These are phyloP conservation scores for Lacanobia wlatinum DNA, from an alignment of 2,888 invertebrate species.

Conservation along the genomic window DNA sequence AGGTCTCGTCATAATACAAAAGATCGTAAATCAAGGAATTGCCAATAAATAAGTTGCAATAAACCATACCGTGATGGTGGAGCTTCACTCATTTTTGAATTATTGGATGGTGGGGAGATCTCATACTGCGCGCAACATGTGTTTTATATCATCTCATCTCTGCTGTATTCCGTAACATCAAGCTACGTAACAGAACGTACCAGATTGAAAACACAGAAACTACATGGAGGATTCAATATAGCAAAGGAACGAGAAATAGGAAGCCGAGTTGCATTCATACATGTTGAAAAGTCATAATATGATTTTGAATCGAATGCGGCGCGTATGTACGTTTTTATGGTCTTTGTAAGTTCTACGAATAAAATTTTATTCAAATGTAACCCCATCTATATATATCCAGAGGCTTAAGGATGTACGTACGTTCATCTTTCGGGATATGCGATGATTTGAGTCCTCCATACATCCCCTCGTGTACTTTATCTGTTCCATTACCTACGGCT, in stretches of 20 bases:
- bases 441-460: slow-evolving; percentile 64
- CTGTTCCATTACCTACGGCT: slow-evolving; percentile 57
- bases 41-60: slow-evolving; percentile 79
- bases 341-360: slow-evolving; percentile 77
- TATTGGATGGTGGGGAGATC: slow-evolving; percentile 80
- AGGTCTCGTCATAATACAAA: slow-evolving; percentile 70
- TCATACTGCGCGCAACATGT: slow-evolving; percentile 85
- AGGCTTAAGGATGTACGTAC: slow-evolving; percentile 68
- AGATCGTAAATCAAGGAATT: slow-evolving; percentile 74
- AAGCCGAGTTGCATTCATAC: slow-evolving; percentile 85
- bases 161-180: slow-evolving; percentile 81
- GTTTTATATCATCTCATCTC: slow-evolving; percentile 85
- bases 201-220: slow-evolving; percentile 86
- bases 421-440: slow-evolving; percentile 66
- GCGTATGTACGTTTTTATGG: slow-evolving; percentile 81
- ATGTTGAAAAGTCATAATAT: slow-evolving; percentile 87
- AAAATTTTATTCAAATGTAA: slow-evolving; percentile 79
- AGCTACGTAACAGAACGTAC: slow-evolving; percentile 75
- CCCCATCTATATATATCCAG: slow-evolving; percentile 67
- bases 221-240: slow-evolving; percentile 84
- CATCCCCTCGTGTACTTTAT: slow-evolving; percentile 57
- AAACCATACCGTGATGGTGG: slow-evolving; percentile 78
- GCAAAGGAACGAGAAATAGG: slow-evolving; percentile 81
- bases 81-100: slow-evolving; percentile 86
- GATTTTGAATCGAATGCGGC: slow-evolving; percentile 85